Conservation (phyloP, 2,797 vertebrate genomes). For the Rhynchotus rufescens region DNA sequence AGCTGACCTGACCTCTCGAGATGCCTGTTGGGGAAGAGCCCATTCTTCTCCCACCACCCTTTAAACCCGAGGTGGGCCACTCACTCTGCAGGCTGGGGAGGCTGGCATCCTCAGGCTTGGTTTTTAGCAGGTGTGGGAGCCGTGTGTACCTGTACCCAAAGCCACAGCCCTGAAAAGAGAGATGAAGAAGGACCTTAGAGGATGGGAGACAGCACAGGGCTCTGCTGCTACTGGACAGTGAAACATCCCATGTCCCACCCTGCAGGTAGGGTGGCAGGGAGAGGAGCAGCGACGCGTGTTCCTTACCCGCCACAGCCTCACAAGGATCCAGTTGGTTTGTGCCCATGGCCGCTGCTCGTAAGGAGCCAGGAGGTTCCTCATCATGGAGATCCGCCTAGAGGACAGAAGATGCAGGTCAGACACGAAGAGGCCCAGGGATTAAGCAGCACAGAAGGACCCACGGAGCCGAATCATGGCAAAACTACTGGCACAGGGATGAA, state of each 20-base stretch:
- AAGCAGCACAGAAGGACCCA: accelerated
- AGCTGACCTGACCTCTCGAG: not conserved
- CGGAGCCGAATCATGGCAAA: not conserved
- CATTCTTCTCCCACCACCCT: not conserved
- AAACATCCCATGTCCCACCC: not conserved
- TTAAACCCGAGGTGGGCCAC: constrained; percentile 53
- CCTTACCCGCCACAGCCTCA: constrained; percentile 94
- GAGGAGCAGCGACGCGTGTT: not conserved
- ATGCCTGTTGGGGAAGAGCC: not conserved
- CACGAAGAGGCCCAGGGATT: not conserved
- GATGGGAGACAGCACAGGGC: not conserved
- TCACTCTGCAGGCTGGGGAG: constrained; percentile 97
- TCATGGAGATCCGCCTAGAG: constrained; percentile 92
- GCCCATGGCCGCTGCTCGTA: constrained; percentile 99
- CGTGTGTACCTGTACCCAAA: constrained; percentile 98
- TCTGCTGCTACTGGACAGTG: not conserved
- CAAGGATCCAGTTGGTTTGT: constrained; percentile 99
- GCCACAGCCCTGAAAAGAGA: constrained; percentile 89
- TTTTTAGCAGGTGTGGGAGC: constrained; percentile 95
- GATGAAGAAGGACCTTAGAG: not conserved
- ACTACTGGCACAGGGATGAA: not conserved
- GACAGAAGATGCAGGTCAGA: not conserved
- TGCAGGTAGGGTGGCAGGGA: not conserved
- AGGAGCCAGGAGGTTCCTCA: constrained; percentile 94
- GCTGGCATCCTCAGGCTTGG: constrained; percentile 96